Base-by-base conservation (phyloP, 2,888 invertebrate genomes). In the Gari tellinella region DNA sequence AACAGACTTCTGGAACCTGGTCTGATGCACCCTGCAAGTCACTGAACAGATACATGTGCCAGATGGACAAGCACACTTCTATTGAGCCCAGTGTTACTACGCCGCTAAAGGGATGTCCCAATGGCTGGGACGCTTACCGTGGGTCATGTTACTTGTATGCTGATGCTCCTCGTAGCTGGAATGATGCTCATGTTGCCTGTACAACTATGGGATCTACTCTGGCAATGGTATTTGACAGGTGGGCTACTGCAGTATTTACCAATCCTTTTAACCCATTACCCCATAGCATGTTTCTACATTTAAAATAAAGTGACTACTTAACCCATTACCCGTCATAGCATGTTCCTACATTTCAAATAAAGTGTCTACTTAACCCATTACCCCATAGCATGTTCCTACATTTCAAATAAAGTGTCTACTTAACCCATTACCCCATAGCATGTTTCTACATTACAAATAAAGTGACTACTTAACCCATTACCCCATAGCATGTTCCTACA, bases 71-170 rank as follows among this genome's bases (percentile, higher is more conserved):
- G 69, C 58, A 65, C 15, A 62, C 83, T 2, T 75, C 88, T 1
- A 56, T 57, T 21, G 52, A 72, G 45, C 84, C 84, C 1, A 74
- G 79, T 21, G 55, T 74, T 0, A 70, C 82, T 0, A 56, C 72
- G 2, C n/a, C 52, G 10, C 56, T 70, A n/a, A 48, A 40, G 0
- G 85, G 83, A 8, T 77, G 72, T 46, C 62, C 57, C 10, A 48
- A 72, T 72, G 87, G 82, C 4, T 87, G 85, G 85, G 75, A 68
- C 19, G 83, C 67, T 0, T 86, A 80, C 69, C 51, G 78, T 23
- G 80, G 77, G 68, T 83, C 83, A 15, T 87, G 87, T 57, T 87
- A 87, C 62, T 38, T 81, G 43, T 69, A 69, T 41, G 78, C 82
- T 8, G 76, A 78, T 41, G 80, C 81, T 25, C 40, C 46, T 1